Conservation (phyloP, 2,113 vertebrate species). For the Manacus vitellinus region DNA sequence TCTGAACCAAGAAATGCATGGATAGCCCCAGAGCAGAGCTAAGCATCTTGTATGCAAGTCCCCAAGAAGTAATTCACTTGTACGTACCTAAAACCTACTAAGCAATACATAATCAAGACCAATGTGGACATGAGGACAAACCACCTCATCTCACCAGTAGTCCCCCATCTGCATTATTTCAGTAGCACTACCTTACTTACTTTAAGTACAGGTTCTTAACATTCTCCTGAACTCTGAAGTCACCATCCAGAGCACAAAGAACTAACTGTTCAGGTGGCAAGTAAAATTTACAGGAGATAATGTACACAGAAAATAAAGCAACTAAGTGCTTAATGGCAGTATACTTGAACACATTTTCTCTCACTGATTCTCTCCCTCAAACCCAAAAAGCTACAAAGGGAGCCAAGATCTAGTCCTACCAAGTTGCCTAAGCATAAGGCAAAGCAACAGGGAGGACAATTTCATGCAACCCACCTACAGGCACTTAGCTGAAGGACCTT, state of each 20-base stretch:
- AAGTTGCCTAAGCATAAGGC: neutral
- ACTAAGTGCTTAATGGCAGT: neutral
- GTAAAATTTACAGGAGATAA: neutral
- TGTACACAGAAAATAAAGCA: neutral
- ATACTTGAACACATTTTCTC: neutral
- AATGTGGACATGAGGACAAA: neutral
- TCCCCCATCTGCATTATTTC: neutral
- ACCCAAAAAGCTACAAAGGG: neutral
- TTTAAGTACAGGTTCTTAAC: neutral
- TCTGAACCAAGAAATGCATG: neutral
- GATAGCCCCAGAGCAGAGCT: neutral
- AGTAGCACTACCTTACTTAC: neutral
- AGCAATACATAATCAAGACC: neutral
- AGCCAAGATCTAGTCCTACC: neutral
- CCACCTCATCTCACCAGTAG: neutral
- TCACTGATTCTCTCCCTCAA: neutral
- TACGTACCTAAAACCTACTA: neutral
- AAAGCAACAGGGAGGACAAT: constrained; percentile 15
- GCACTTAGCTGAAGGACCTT: constrained; percentile 28
- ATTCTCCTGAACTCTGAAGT: neutral
- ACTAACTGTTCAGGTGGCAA: neutral
- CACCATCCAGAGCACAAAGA: neutral
- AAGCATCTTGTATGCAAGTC: neutral
- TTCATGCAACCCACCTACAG: constrained; percentile 25
- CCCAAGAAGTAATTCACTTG: neutral